Percentiles rank a stretch among this genome's conserved stretches.
These are phyloP conservation scores for Siniperca knerii DNA, from an alignment of 2,113 vertebrate species.

Conservation along the genomic window DNA sequence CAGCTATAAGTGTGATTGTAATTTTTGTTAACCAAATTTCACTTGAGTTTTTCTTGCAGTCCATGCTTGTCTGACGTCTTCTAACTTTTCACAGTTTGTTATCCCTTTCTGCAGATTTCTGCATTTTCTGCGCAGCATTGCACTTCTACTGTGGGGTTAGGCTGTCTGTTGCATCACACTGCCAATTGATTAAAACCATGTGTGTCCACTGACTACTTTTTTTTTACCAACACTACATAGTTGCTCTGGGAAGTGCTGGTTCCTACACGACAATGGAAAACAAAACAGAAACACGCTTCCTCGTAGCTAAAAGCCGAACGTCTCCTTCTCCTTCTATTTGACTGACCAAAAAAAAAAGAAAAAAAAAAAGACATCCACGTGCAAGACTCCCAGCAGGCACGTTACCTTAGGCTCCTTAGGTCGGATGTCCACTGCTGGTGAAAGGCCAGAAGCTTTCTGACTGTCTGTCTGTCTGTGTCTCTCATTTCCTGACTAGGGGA, in stretches of 20 bases:
- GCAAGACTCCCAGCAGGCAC: background rate
- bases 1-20: no score
- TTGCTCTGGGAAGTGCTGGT: background rate
- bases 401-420: slow-evolving; percentile 41
- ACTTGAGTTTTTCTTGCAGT: background rate
- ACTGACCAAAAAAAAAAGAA: background rate
- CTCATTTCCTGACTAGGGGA: slow-evolving; percentile 53
- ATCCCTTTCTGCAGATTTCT: slow-evolving; percentile 27
- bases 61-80: background rate
- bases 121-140: slow-evolving; percentile 37
- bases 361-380: slow-evolving; percentile 1
- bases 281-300: background rate
- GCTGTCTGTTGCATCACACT: background rate
- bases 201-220: slow-evolving; percentile 20
- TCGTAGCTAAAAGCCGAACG: background rate
- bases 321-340: slow-evolving; percentile 9
- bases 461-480: slow-evolving; percentile 36
- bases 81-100: background rate
- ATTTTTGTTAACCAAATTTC: background rate
- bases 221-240: background rate
- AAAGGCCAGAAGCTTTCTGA: slow-evolving; percentile 18
- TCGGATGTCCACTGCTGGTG: slow-evolving; percentile 39
- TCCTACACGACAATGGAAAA: background rate
- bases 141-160: background rate
- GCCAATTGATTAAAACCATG: slow-evolving; percentile 33